Base-by-base conservation (phyloP, 2,888 invertebrate genomes). In the Eilema caniola region DNA sequence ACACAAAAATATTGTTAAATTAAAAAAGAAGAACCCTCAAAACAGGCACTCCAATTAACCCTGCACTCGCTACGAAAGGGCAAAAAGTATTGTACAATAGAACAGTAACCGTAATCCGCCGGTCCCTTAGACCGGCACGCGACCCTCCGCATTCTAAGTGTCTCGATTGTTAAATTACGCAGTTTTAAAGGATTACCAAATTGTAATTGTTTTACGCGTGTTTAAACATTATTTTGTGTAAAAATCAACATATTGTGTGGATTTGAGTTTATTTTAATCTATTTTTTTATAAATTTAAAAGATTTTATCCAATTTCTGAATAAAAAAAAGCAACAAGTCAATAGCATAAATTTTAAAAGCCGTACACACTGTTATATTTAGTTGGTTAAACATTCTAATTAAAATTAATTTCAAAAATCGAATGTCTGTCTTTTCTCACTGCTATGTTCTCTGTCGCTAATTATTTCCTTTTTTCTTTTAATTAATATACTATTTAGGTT, bases 71-170 rank as follows among this genome's bases (percentile, higher is more conserved):
- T 73, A 74, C 77, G 79, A 85, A 81, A 86, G 83, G 84, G 82
- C 83, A 83, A 85, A 83, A 85, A 85, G 78, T 72, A 77, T 74
- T 76, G 65, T 57, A 88, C 88, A 89, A 88, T 89, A 86, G 87
- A 84, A 86, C 83, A 80, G 86, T 90, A 83, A 90, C 85, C 83
- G 83, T 90, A 90, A 90, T 87, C 89, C 87, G 80, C 83, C 83
- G 78, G 81, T 81, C 84, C 81, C 77, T 79, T 68, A 79, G 77
- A 80, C 72, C 80, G 78, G 70, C 83, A 85, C 83, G 84, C 83
- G 78, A 79, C 83, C 80, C 83, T 81, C 81, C 78, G 77, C 76
- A 80, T 77, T 72, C 70, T 71, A 81, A 83, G 74, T 82, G 80
- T 77, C 73, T 59, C 76, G 60, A 81, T 83, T 83, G 85, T 85